Evolutionary conservation across 2,888 invertebrate species (phyloP).

Genomic region (Caenorhabditis sp.): DNA sequence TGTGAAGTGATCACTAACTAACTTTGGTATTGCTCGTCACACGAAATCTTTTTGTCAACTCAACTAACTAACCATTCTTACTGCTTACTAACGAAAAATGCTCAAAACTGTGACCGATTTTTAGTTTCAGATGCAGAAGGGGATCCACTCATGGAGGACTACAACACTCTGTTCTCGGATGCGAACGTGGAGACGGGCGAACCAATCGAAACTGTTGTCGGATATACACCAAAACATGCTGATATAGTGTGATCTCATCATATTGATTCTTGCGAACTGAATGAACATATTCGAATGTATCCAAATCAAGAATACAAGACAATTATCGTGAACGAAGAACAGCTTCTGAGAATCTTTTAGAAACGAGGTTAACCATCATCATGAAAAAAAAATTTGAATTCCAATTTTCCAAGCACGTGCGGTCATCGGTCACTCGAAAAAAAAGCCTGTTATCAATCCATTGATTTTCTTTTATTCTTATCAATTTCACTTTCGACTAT

Average conservation of each 20-base stretch:
- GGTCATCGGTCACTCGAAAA: no score
- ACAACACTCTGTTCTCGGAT: constrained; percentile 60
- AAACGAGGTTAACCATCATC: no score
- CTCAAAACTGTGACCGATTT: constrained; percentile 18
- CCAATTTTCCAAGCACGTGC: no score
- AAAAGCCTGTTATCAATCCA: not conserved
- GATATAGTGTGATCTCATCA: constrained; percentile 66
- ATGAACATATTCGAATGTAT: constrained; percentile 16
- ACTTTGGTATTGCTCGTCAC: constrained; percentile 17
- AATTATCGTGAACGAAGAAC: no score
- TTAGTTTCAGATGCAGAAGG: constrained; percentile 67
- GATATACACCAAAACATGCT: constrained; percentile 70
- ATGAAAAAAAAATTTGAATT: no score
- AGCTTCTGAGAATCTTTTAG: no score
- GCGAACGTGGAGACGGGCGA: constrained; percentile 51
- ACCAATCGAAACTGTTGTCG: constrained; percentile 70
- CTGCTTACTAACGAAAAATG: constrained; percentile 1
- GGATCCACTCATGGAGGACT: constrained; percentile 69
- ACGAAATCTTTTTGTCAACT: constrained; percentile 21
- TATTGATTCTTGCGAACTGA: constrained; percentile 1
- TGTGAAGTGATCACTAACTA: constrained; percentile 42
- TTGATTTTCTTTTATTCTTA: not conserved
- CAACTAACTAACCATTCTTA: not conserved
- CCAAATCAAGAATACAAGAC: not conserved
- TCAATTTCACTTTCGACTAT: not conserved